Conservation (phyloP, 2,113 vertebrate genomes). For the Gymnarchus niloticus region DNA sequence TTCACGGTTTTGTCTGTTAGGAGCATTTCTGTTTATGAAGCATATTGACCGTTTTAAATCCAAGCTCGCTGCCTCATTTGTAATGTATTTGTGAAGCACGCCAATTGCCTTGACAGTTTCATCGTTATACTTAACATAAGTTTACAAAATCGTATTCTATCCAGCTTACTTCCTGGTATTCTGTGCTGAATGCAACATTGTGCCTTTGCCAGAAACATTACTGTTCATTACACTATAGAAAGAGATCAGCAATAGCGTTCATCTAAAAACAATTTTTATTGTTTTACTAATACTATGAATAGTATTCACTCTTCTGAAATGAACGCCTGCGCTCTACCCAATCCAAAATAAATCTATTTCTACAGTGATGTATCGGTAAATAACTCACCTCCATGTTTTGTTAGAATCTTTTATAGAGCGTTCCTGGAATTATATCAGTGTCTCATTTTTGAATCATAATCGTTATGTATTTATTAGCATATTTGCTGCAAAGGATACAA, state of each 20-base stretch:
- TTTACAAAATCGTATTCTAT: background rate
- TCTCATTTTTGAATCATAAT: background rate
- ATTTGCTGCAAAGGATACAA: constrained; percentile 8
- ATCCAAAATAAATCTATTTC: background rate
- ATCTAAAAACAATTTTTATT: background rate
- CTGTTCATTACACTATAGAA: background rate
- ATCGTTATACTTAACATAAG: constrained; percentile 2
- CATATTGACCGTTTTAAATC: background rate
- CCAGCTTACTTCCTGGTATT: background rate
- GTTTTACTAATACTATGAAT: background rate
- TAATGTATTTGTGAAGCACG: background rate
- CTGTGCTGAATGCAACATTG: background rate
- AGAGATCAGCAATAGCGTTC: background rate
- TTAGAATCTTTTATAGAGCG: background rate
- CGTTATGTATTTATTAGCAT: constrained; percentile 3
- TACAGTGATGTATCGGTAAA: background rate
- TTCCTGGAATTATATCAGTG: background rate
- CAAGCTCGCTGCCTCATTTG: background rate
- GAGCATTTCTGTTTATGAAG: background rate
- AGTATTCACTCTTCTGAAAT: background rate
- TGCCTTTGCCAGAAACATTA: background rate
- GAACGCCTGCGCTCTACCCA: background rate
- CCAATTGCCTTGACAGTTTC: background rate
- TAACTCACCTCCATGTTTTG: background rate
- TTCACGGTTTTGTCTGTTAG: background rate